phyloP scores from a whole-genome alignment of 1,140 invertebrate species.

The Melipona quadrifasciata region DNA sequence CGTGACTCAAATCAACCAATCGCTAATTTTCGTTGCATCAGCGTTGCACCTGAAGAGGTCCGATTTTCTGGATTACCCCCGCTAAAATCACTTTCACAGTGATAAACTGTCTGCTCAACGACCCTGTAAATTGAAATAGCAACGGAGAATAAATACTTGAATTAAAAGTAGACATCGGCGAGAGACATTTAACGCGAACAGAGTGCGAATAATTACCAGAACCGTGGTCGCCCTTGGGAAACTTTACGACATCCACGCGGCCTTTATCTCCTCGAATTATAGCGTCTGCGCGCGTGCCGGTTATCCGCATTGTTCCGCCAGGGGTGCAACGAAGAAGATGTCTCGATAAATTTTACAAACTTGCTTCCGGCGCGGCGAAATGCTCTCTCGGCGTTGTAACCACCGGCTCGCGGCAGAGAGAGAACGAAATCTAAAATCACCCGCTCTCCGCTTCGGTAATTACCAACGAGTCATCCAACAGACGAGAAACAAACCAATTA shows the following conservation, averaged over 20 bases:
- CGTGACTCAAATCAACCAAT: too few species aligned
- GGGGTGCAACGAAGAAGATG: constrained; percentile 25
- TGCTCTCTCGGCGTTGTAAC: background rate
- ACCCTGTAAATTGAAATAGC: too few species aligned
- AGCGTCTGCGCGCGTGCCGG: constrained; percentile 13
- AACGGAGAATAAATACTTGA: too few species aligned
- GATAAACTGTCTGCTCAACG: too few species aligned
- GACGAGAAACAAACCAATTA: background rate
- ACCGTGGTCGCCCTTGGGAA: background rate
- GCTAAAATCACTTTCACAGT: too few species aligned
- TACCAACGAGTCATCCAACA: background rate
- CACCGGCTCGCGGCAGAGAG: too few species aligned
- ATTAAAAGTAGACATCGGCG: too few species aligned
- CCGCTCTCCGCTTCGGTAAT: background rate
- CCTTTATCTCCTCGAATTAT: constrained; percentile 33
- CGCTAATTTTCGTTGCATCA: too few species aligned
- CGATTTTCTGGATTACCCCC: too few species aligned
- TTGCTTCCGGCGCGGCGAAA: background rate
- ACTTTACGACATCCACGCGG: constrained; percentile 2
- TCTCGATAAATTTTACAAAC: constrained; percentile 34
- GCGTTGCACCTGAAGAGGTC: too few species aligned
- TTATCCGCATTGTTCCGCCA: constrained; percentile 18
- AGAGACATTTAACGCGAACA: background rate
- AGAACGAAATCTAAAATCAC: background rate
- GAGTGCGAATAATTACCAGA: constrained; percentile 21